Base-by-base conservation (phyloP, 2,113 vertebrate genomes). In the Oenanthe oenanthe region DNA sequence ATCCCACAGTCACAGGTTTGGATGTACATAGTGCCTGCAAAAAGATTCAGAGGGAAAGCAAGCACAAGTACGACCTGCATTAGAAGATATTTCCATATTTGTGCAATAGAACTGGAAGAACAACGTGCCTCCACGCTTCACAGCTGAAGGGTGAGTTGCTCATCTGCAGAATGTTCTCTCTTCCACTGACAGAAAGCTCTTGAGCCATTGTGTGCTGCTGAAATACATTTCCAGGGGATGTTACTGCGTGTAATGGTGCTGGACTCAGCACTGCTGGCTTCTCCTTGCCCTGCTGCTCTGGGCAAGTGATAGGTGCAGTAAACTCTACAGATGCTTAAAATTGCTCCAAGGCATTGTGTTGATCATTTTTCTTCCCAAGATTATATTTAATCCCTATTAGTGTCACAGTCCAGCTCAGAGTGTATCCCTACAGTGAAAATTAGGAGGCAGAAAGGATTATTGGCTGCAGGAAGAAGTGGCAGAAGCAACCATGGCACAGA, bases 111-210 rank as follows among this genome's bases (percentile, higher is more conserved):
- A 32, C 28, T 85, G 57, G 66, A 91, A 95, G 73, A 61, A 72
- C 3, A 0, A 38, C 58, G 53, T 0, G 0, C 12, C 26, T 88
- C 63, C 32, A 6, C 2, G 20, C 53, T 75, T 56, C 57, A 24
- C 14, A 21, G n/a, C 76, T 85, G 86, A 93, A 73, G 26, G 82
- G 91, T 97, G 38, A 95, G 87, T 78, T 57, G 12, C 45, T 91
- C 9, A 36, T 50, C 47, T 60, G 66, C 61, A 57, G 65, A 81
- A 61, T 28, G 3, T 87, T 93, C 47, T 68, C 12, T 45, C 26
- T 75, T 57, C n/a, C 20, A 15, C 60, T 28, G 34, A 26, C 24
- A 86, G 79, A 85, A 76, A 78, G 31, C 45, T 81, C 56, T 60
- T 28, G 61, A 38, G 16, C 26, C 0, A 0, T 43, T 58, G 24